Evolutionary conservation across 2,113 vertebrate species (phyloP).

Genomic region (Pelecanoides urinatrix): DNA sequence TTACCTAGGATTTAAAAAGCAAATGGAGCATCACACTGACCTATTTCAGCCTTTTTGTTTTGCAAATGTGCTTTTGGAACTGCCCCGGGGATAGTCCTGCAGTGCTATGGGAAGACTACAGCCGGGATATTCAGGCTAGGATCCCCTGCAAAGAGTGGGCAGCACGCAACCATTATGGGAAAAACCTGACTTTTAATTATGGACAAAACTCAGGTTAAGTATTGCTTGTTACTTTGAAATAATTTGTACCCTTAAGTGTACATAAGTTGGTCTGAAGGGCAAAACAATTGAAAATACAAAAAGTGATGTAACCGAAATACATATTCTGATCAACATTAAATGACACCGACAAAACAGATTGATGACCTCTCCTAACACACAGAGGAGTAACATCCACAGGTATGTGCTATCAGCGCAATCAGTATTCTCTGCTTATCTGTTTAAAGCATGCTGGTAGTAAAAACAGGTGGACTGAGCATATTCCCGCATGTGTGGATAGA

Average conservation of each 20-base stretch:
- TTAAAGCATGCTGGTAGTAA: neutral
- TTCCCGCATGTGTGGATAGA: neutral
- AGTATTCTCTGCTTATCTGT: neutral
- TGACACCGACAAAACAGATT: neutral
- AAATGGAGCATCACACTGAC: constrained; percentile 37
- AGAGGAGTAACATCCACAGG: neutral
- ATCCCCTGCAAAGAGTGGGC: neutral
- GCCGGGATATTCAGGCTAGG: neutral
- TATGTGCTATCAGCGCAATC: neutral
- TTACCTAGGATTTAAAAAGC: constrained; percentile 53
- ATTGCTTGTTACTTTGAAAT: neutral
- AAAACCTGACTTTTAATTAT: neutral
- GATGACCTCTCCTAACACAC: neutral
- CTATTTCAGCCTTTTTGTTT: constrained; percentile 44
- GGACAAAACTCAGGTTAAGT: neutral
- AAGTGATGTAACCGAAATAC: neutral
- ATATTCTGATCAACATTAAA: neutral
- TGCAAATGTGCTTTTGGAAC: constrained; percentile 30
- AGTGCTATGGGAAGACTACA: neutral
- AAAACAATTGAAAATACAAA: neutral
- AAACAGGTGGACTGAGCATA: neutral
- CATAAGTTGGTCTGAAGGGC: neutral
- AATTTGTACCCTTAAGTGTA: neutral
- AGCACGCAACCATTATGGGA: neutral
- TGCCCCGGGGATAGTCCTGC: neutral